These are phyloP conservation scores for Xestia sexstrigata DNA, from an alignment of 2,888 invertebrate species.

Conservation along the genomic window DNA sequence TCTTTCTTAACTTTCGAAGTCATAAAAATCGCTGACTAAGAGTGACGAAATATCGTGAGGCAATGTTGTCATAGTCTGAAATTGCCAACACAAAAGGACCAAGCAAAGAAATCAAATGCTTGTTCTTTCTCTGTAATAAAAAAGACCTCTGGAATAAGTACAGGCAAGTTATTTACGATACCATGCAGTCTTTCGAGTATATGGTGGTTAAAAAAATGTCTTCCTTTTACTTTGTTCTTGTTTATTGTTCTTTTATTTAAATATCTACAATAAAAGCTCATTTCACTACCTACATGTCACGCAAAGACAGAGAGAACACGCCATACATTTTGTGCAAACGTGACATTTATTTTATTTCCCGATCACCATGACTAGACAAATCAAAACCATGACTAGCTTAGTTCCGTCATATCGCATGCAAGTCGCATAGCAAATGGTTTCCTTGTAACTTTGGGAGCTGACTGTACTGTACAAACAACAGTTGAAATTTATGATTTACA, in stretches of 20 bases:
- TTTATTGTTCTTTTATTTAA: not conserved
- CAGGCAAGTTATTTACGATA: not conserved
- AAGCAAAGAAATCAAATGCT: not conserved
- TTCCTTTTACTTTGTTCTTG: not conserved
- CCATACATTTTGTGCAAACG: not conserved
- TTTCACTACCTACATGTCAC: not conserved
- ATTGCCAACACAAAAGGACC: not conserved
- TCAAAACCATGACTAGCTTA: not conserved
- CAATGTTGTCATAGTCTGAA: not conserved
- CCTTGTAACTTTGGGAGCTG: no score
- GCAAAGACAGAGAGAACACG: not conserved
- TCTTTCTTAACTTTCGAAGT: not conserved
- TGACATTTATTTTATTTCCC: slow-evolving; percentile 11
- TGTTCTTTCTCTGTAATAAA: not conserved
- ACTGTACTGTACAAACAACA: no score
- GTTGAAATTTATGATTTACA: no score
- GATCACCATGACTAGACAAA: slow-evolving; percentile 6
- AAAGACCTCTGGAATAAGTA: not conserved
- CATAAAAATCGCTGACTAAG: not conserved
- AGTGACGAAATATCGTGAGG: no score
- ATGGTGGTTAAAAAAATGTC: not conserved
- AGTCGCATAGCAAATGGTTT: no score
- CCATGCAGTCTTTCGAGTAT: not conserved
- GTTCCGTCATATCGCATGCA: slow-evolving; percentile 5
- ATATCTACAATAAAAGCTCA: not conserved